Evolutionary conservation across 2,888 invertebrate genomes (phyloP), one percentile per base, ranked within the genome.

Genomic region (Dryobota labecula): DNA sequence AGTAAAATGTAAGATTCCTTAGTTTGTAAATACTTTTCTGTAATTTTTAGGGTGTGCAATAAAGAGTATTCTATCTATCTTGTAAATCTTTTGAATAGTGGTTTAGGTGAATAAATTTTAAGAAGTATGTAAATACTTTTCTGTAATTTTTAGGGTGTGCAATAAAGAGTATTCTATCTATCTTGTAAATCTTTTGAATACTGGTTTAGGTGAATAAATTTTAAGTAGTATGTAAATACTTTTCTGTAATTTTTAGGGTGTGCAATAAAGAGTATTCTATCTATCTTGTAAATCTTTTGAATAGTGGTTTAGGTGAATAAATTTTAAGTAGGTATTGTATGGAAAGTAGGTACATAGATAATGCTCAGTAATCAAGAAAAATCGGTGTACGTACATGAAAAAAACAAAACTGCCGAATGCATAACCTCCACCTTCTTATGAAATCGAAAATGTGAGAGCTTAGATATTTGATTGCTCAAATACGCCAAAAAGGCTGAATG

Each of bases 1-100:
- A 76, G 68, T 61, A 56, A 65, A 73, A 70, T 70, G 65, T 76
- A 70, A 56, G 51, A 56, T 47, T 36, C 20, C 66, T 57, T 33
- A 33, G 41, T 76, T 78, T 63, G 33, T 51, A 51, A 66, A 62
- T 51, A 27, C n/a, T 58, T n/a, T n/a, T n/a, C n/a, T n/a, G n/a
- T n/a, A n/a, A n/a, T n/a, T n/a, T n/a, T n/a, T n/a, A n/a, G n/a
- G n/a, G n/a, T n/a, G n/a, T n/a, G n/a, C n/a, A n/a, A n/a, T n/a
- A n/a, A n/a, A n/a, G n/a, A n/a, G n/a, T n/a, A n/a, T n/a, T n/a
- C n/a, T n/a, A n/a, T n/a, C n/a, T n/a, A n/a, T n/a, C 20, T 36
- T 43, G 56, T 62, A 18, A 41, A 69, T 65, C 1, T 64, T 71
- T 60, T 63, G 47, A 36, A 33, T 2, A 15, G 11, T 24, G 9